A percentile compares a stretch with the other conserved stretches of the same genome.
Conservation (phyloP, 2,888 invertebrate species). For the Leptinotarsa juncta region DNA sequence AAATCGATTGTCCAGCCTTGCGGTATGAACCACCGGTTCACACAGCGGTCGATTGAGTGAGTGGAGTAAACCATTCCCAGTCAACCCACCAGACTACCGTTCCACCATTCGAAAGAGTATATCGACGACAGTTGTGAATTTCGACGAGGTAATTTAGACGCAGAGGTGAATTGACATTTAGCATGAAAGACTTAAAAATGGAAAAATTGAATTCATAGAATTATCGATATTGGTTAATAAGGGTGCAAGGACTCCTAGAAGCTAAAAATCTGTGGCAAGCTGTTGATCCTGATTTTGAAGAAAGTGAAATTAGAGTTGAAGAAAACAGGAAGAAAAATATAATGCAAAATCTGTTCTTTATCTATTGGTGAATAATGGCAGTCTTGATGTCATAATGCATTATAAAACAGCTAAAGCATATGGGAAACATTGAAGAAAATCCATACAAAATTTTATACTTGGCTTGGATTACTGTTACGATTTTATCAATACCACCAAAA, state of each 20-base stretch:
- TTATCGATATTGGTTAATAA: not conserved
- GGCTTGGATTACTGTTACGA: slow-evolving; percentile 17
- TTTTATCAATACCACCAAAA: slow-evolving; percentile 23
- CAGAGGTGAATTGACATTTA: not conserved
- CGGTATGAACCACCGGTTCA: no score
- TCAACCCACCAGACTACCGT: no score
- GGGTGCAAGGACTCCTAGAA: not conserved
- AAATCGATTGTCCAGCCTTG: no score
- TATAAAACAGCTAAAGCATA: slow-evolving; percentile 22
- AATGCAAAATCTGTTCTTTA: slow-evolving; percentile 24
- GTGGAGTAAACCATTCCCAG: no score
- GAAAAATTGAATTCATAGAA: not conserved
- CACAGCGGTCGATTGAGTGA: no score
- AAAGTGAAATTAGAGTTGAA: not conserved
- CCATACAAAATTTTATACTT: slow-evolving; percentile 19
- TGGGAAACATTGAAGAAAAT: slow-evolving; percentile 22
- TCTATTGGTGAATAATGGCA: slow-evolving; percentile 14
- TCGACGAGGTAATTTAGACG: no score
- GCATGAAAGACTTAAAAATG: not conserved
- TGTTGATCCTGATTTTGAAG: not conserved
- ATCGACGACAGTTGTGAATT: not conserved
- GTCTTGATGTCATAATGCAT: slow-evolving; percentile 24
- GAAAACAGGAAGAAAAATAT: slow-evolving; percentile 14
- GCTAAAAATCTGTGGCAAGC: not conserved
- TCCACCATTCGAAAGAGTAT: not conserved